Evolutionary conservation across 2,113 vertebrate species (phyloP), one percentile per base, ranked within the genome.

Genomic region (Syngnathus floridae): DNA sequence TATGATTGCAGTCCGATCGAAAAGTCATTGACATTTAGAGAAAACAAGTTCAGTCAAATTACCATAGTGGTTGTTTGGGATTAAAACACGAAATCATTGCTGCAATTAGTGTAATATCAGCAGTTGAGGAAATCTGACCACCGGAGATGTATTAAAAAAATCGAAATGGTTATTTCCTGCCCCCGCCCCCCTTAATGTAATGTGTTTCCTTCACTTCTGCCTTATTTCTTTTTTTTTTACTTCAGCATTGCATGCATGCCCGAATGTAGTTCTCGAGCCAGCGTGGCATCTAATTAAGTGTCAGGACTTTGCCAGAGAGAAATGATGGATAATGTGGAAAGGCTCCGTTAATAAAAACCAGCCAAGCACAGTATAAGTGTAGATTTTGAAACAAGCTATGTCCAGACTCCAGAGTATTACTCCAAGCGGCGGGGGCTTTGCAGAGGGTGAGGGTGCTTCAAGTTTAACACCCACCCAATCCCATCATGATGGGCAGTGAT

Each of bases 281-380:
- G 86, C 63, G 83, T 87, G 85, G 87, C 89, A 89, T 91, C 92
- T 93, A 93, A 95, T 94, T 92, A 93, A 91, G 88, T 93, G 91
- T 92, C 91, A 93, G 84, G 84, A 88, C 89, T 81, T 88, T 88
- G 84, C 89, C 88, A 82, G 89, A 90, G 89, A 90, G 79, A 74
- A 88, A 91, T 93, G 92, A 95, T 91, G 89, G 91, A 93, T 92
- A 89, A 88, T 86, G 85, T 76, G 68, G 46, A 73, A 80, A 88
- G 86, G 80, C 83, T 85, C 79, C 70, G 89, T 89, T 93, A 92
- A 91, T 92, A 87, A 88, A 90, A 82, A 71, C 81, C 79, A 73
- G 90, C 91, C 78, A 75, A 84, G 81, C 81, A 82, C 85, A 84
- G 73, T 72, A 31, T 75, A 67, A 45, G 71, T 70, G 82, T 67